Base-by-base conservation (phyloP, 2,113 vertebrate species). In the Esox niger region DNA sequence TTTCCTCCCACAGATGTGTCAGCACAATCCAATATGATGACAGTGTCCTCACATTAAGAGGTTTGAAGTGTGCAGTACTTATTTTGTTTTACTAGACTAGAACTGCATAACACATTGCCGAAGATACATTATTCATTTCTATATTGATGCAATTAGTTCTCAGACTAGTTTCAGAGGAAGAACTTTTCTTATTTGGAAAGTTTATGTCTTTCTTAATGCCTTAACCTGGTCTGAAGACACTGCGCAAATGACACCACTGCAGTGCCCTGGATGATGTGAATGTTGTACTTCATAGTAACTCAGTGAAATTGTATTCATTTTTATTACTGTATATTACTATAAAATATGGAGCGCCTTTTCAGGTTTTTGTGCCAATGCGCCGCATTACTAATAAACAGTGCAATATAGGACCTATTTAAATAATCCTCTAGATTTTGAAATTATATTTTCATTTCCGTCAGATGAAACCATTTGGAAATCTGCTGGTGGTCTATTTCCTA, bases 1-100 rank as follows among this genome's bases (percentile, higher is more conserved):
- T 62, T 62, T 76, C 69, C 27, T 69, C 29, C 62, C 66, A 71
- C 75, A 78, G 75, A 80, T 81, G 76, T 81, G 77, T 84, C 80
- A 79, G 77, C 79, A 77, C 73, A 78, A 78, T 74, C 73, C 76
- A 64, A 66, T 27, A 13, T 68, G 64, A 68, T 68, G 63, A 76
- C 62, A 10, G 26, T 23, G 33, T 69, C 46, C 43, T 23, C 49
- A 38, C 62, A 73, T 55, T 64, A 15, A n/a, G 10, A 43, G 49
- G 46, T 64, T 56, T 70, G 49, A 68, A 31, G 30, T 43, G 26
- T 71, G 64, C 64, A 17, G 8, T 23, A 17, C 31, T 17, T 8
- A 17, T 60, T 60, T 32, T 60, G 13, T 57, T 57, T 15, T 17
- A 9, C 55, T 57, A 15, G 38, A 43, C 13, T 57, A 15, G 9